Base-by-base conservation (phyloP, 2,113 vertebrate genomes). In the Egretta garzetta region DNA sequence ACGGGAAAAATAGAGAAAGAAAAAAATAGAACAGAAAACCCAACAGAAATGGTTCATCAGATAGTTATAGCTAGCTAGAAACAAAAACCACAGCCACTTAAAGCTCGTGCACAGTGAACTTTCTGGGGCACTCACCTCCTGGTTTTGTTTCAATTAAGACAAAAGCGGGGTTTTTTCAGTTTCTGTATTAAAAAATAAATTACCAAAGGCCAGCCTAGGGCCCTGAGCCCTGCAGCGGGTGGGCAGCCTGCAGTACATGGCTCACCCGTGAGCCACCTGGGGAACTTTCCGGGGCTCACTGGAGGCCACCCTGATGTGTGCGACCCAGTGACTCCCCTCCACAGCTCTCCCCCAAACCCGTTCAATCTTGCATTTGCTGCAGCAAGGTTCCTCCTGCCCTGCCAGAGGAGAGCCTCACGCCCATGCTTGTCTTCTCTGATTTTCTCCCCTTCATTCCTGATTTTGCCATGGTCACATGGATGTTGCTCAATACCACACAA, bases 21-120 rank as follows among this genome's bases (percentile, higher is more conserved):
- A 24, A 41, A 80, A 27, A 75, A 87, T 2, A 47, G 32, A 76
- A 64, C 33, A 53, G 11, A 37, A 35, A 21, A 76, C 1, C 5
- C 66, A 81, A 27, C 14, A 92, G 79, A 89, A 94, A 92, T 3
- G 0, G 67, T 88, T 96, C 55, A 94, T 90, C 92, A 92, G 92
- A 92, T 86, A 90, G 90, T 55, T 73, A 11, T 4, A 90, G 73
- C 77, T 26, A 72, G 58, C 27, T 85, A 70, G 92, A 88, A 92
- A 93, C 72, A 88, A 77, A 97, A 97, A 83, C 88, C 96, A 94
- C 96, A 96, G 85, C 45, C 81, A 60, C 92, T n/a, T 20, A 21
- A 28, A 50, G 66, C 71, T 58, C 37, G 35, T 28, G 58, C 37
- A 26, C 77, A 15, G 55, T 11, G n/a, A 76, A 73, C 45, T 71